A percentile compares a stretch with the other conserved stretches of the same genome.
phyloP scores from a whole-genome alignment of 2,113 vertebrate species.

The Pseudopodoces humilis region DNA sequence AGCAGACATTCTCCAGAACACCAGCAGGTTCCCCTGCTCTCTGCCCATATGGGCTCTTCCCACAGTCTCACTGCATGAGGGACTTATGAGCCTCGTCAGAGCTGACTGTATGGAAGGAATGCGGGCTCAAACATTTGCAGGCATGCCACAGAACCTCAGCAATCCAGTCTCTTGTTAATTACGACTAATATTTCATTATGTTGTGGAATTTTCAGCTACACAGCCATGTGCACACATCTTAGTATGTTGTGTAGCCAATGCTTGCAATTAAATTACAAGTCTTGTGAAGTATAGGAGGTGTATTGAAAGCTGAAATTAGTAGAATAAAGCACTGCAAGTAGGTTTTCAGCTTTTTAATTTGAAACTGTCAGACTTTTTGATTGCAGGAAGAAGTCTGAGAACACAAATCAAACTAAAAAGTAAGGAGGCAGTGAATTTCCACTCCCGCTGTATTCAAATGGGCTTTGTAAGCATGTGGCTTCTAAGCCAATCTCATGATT shows the following conservation, averaged over 20 bases:
- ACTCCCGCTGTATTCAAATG: background rate
- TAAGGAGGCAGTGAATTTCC: background rate
- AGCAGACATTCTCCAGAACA: slow-evolving; percentile 19
- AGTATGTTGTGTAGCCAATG: background rate
- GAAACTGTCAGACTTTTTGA: background rate
- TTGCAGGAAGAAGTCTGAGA: slow-evolving; percentile 8
- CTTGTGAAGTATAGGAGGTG: background rate
- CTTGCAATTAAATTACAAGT: background rate
- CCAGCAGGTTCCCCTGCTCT: slow-evolving; percentile 21
- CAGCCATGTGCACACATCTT: background rate
- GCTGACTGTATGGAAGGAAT: slow-evolving; percentile 31
- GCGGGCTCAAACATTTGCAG: background rate
- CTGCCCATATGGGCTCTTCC: background rate
- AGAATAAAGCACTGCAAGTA: background rate
- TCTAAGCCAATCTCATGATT: slow-evolving; percentile 28
- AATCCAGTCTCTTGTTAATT: background rate
- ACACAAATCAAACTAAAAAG: slow-evolving; percentile 5
- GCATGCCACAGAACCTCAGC: slow-evolving; percentile 4
- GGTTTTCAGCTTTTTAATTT: slow-evolving; percentile 2
- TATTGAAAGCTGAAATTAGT: background rate
- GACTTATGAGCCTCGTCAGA: background rate
- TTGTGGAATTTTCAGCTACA: background rate
- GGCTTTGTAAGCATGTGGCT: background rate
- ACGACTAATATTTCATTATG: background rate
- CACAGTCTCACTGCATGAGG: background rate